These are phyloP conservation scores for Apaloderma vittatum DNA, from an alignment of 2,113 vertebrate genomes.

Conservation along the genomic window DNA sequence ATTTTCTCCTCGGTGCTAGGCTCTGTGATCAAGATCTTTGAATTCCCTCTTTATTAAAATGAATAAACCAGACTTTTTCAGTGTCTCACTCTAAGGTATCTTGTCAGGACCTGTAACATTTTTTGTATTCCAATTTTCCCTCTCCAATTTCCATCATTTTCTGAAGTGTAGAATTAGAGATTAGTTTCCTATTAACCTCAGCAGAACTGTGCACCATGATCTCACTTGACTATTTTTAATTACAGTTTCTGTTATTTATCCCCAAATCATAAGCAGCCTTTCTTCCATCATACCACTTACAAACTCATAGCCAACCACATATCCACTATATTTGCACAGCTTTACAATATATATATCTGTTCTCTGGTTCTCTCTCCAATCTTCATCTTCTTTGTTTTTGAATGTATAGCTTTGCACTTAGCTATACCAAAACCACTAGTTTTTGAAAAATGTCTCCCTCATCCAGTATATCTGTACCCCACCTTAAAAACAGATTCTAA, in stretches of 20 bases:
- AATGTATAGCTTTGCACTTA: not conserved
- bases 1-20: not conserved
- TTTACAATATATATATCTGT: not conserved
- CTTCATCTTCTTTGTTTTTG: not conserved
- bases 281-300: not conserved
- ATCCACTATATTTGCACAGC: not conserved
- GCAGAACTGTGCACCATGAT: not conserved
- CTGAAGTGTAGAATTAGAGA: not conserved
- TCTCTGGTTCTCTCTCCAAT: not conserved
- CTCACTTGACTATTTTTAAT: not conserved
- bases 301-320: not conserved
- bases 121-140: not conserved
- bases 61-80: not conserved
- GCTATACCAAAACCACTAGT: not conserved
- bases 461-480: not conserved
- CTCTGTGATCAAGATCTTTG: not conserved
- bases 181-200: conserved; percentile 4
- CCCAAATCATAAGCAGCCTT: not conserved
- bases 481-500: not conserved
- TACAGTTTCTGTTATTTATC: not conserved
- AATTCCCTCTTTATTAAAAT: not conserved
- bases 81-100: not conserved
- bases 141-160: not conserved
- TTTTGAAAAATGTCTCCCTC: not conserved
- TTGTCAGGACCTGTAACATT: not conserved